These are phyloP conservation scores for Scelioninae gen. 2 DNA, from an alignment of 2,888 invertebrate species.

Conservation along the genomic window DNA sequence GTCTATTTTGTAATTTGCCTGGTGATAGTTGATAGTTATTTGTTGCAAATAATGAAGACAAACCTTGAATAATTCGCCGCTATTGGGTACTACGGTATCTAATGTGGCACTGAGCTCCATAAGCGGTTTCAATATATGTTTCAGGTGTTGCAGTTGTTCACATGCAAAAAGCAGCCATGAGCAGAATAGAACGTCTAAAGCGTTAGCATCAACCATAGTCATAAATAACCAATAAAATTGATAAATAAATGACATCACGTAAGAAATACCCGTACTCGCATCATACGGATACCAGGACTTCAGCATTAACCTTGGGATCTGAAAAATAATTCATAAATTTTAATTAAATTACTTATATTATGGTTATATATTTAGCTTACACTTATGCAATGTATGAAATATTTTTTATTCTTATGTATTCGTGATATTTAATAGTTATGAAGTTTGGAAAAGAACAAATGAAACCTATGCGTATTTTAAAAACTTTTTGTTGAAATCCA, in stretches of 20 bases:
- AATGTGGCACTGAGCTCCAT: conserved; percentile 90
- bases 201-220: conserved; percentile 79
- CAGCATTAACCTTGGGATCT: conserved; percentile 83
- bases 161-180: conserved; percentile 91
- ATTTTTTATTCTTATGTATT: no score
- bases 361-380: no score
- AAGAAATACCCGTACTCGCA: conserved; percentile 82
- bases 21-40: conserved; percentile 31
- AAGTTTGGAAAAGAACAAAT: no score
- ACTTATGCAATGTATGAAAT: no score
- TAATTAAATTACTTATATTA: no score
- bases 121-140: conserved; percentile 90
- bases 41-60: conserved; percentile 22
- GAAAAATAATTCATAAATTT: conserved; percentile 2
- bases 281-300: conserved; percentile 89
- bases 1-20: no score
- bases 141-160: conserved; percentile 89
- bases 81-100: conserved; percentile 82
- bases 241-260: conserved; percentile 81
- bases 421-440: no score
- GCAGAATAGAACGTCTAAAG: conserved; percentile 87
- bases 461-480: no score
- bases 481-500: no score
- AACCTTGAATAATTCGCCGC: conserved; percentile 75
- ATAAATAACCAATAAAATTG: conserved; percentile 84